These are phyloP conservation scores for Perca flavescens DNA, from an alignment of 2,113 vertebrate genomes.

Conservation along the genomic window DNA sequence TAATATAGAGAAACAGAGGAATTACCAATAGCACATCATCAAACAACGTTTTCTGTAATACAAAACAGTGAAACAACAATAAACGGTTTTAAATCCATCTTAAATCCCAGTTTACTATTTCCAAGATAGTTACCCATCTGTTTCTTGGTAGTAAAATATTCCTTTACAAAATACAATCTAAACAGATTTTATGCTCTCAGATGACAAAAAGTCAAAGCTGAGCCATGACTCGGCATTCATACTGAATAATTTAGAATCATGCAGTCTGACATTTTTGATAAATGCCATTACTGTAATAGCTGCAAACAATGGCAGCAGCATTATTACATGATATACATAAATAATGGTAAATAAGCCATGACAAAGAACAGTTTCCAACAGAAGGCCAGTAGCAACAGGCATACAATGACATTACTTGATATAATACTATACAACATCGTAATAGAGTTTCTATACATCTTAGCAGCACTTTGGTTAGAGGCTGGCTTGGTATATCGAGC, in stretches of 20 bases:
- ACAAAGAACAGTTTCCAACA: not conserved
- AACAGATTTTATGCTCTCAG: not conserved
- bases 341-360: not conserved
- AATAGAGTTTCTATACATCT: conserved; percentile 40
- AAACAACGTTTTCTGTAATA: not conserved
- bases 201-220: not conserved
- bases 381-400: conserved; percentile 6
- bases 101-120: not conserved
- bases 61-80: not conserved
- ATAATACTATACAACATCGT: conserved; percentile 10
- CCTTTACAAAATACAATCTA: conserved; percentile 11
- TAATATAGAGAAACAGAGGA: not conserved
- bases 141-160: conserved; percentile 1
- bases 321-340: not conserved
- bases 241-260: conserved; percentile 31
- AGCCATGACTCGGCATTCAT: not conserved
- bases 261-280: not conserved
- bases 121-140: not conserved
- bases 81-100: too few relatives aligned
- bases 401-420: conserved; percentile 8
- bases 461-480: conserved; percentile 74
- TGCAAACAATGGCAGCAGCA: conserved; percentile 16
- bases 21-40: not conserved
- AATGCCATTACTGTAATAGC: conserved; percentile 13
- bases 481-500: conserved; percentile 25